Base-by-base conservation (phyloP, 2,113 vertebrate species). In the Toxotes jaculatrix region DNA sequence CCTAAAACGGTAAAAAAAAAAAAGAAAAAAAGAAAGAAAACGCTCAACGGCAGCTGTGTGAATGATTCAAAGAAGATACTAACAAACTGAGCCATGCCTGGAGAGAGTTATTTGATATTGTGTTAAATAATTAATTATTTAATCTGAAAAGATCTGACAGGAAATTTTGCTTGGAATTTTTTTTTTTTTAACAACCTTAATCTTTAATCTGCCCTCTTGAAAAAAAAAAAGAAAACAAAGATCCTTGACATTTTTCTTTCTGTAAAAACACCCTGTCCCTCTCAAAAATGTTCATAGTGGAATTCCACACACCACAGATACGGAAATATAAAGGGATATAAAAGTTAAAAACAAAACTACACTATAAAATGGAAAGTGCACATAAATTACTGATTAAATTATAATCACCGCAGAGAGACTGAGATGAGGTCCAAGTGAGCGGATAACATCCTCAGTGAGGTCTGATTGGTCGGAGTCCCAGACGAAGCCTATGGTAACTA, bases 381-480 rank as follows among this genome's bases (percentile, higher is more conserved):
- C 7, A 40, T 21, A 42, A 73, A 59, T 7, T 16, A 19, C 14
- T 62, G 17, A 17, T 42, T 4, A 38, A 55, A 65, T n/a, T 4
- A 31, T 38, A 51, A 83, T 91, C 95, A 99, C 98, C 94, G 96
- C 96, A 14, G 98, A 96, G 72, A 99, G 97, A 82, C 94, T 94
- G 61, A 99, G 97, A 0, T 96, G 94, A 4, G 96, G 96, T 42
- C 97, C 96, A 43, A 99, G 93, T 14, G 96, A 97, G 65, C 96
- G 93, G 71, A 98, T 95, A 55, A 99, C 96, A 36, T 98, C 97
- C 83, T 98, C 96, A 0, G 96, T 98, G 80, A 97, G 94, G 84
- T 98, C 97, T 0, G 98, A 99, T 91, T 99, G 96, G 14, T 99
- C 98, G 0, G 98, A 96, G 91, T 99, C 98, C 98, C 98, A 99